Evolutionary conservation across 2,113 vertebrate species (phyloP), one percentile per base, ranked within the genome.

Genomic region (Tauraco erythrolophus): DNA sequence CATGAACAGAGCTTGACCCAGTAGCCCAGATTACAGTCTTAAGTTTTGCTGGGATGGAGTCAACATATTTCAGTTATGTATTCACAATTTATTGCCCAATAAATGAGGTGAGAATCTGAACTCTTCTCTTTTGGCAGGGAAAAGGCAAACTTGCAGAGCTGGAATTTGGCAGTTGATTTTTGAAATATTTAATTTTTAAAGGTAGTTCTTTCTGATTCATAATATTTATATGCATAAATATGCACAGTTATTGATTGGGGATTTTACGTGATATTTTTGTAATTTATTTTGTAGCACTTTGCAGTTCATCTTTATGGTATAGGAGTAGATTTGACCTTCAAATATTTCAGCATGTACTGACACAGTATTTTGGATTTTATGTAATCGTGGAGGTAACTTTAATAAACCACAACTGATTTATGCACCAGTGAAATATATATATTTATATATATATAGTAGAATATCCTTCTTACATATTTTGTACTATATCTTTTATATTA

Each of bases 391-490:
- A 91, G 88, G 92, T 97, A 95, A 98, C 94, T 96, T 96, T 90
- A 97, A 97, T 97, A 97, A 98, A 95, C 51, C 88, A 95, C 56
- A 84, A 95, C 82, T 95, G 92, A 89, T 97, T 95, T 96, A 95
- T 95, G 84, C 66, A 97, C 71, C 85, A 71, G 37, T 90, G 92
- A 86, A 95, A 90, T 84, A 93, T 71, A 97, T 94, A 82, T 94
- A 85, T 74, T 41, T 76, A 35, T 89, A 89, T 93, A 92, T 83
- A 75, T 84, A 82, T 80, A 58, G 31, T 94, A 91, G 75, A 78
- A 91, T 86, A 90, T 80, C 56, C 45, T 69, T 95, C 88, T 91
- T 96, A 92, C 89, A 25, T 96, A 88, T 92, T 98, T 97, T 96
- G 77, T 97, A 88, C 51, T 92, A 31, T 88, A 53, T 94, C 91